Evolutionary conservation across 2,888 invertebrate species (phyloP).

Genomic region (Dryococelus australis): DNA sequence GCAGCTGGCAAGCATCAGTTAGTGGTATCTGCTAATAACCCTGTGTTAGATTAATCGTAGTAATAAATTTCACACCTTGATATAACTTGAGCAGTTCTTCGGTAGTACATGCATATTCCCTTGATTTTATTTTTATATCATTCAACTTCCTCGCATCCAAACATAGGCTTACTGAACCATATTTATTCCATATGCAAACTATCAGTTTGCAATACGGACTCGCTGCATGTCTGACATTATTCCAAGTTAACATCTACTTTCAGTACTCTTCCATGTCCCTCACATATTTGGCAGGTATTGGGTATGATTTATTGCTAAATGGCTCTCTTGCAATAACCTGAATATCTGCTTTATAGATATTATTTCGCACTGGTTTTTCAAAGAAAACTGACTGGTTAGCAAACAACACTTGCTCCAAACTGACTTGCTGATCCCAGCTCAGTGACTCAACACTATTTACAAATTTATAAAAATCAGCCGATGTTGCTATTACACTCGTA

Average conservation of each 20-base stretch:
- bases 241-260: not conserved
- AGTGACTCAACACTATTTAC: not conserved
- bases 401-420: not conserved
- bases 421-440: not conserved
- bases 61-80: conserved; percentile 32
- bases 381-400: not conserved
- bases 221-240: not conserved
- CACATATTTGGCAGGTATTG: not conserved
- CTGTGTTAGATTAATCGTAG: conserved; percentile 40
- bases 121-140: conserved; percentile 36
- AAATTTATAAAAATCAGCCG: not conserved
- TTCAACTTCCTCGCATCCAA: conserved; percentile 37
- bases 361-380: conserved; percentile 2
- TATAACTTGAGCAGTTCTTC: conserved; percentile 39
- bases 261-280: not conserved
- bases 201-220: not conserved
- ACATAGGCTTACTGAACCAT: conserved; percentile 38
- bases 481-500: not conserved
- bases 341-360: not conserved
- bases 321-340: not conserved
- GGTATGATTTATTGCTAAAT: not conserved
- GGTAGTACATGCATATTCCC: conserved; percentile 38
- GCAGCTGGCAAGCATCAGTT: conserved; percentile 34
- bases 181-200: conserved; percentile 39
- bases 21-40: conserved; percentile 45